Conservation (phyloP, 2,888 invertebrate genomes). For the Chloroclysta siterata region DNA sequence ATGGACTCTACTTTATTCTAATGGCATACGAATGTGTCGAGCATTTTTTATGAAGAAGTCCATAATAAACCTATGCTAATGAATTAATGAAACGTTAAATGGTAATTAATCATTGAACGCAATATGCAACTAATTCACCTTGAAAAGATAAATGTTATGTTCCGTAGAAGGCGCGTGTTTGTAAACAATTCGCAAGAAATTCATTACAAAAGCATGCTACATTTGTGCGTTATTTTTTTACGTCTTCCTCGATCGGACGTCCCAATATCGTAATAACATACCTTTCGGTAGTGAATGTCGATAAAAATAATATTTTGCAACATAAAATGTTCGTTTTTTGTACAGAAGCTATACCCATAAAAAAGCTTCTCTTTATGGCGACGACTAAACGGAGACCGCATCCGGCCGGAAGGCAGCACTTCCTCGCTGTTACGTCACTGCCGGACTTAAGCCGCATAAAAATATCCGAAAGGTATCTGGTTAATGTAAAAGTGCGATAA, state of each 20-base stretch:
- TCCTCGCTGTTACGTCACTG: slow-evolving; percentile 49
- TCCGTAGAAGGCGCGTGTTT: slow-evolving; percentile 37
- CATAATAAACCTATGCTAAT: slow-evolving; percentile 19
- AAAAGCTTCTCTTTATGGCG: slow-evolving; percentile 36
- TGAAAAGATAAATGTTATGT: slow-evolving; percentile 39
- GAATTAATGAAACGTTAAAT: slow-evolving; percentile 16
- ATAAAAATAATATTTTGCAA: slow-evolving; percentile 19
- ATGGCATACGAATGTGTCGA: slow-evolving; percentile 20
- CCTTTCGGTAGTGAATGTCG: slow-evolving; percentile 17
- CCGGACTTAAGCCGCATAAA: slow-evolving; percentile 38
- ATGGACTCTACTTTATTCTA: slow-evolving; percentile 12
- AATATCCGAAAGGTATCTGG: slow-evolving; percentile 33
- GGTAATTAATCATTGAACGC: slow-evolving; percentile 34
- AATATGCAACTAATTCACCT: slow-evolving; percentile 38
- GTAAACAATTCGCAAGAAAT: slow-evolving; percentile 37
- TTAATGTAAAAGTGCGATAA: slow-evolving; percentile 28
- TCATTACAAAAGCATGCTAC: slow-evolving; percentile 33
- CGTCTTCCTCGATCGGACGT: slow-evolving; percentile 26
- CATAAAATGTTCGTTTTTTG: slow-evolving; percentile 16
- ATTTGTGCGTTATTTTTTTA: slow-evolving; percentile 31
- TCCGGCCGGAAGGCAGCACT: slow-evolving; percentile 55
- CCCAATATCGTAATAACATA: slow-evolving; percentile 19
- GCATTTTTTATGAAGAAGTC: slow-evolving; percentile 22
- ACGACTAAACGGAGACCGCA: slow-evolving; percentile 40
- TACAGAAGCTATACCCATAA: slow-evolving; percentile 23